Evolutionary conservation across 2,888 invertebrate genomes (phyloP), one percentile per base, ranked within the genome.

Genomic region (Barypeithes pellucidus): DNA sequence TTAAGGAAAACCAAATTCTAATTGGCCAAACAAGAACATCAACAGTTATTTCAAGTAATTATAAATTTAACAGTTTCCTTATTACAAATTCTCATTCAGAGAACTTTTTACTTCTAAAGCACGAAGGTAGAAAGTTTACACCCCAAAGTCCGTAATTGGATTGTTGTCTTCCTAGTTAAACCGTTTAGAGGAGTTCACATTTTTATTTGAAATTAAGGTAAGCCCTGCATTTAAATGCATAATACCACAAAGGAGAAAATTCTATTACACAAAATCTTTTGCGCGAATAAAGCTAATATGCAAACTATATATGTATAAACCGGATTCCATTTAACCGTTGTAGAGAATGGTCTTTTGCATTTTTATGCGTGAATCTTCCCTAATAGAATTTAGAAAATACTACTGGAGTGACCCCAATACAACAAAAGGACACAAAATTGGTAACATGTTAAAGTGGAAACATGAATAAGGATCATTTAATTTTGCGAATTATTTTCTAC

Each of bases 211-310:
- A 60, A 45, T 68, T 33, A 60, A 60, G 39, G 67, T 41, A 50
- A 68, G 24, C 43, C 43, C 41, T 60, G 22, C 60, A 68, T 68
- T 60, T 60, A 68, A 60, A 68, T 68, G 67, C 60, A 68, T 59
- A 68, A 41, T 41, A n/a, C 24, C 41, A 41, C 7, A 24, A 60
- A 8, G 33, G 14, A 24, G 54, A 33, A 57, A 57, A 57, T 57
- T 57, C 33, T 57, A 33, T 57, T 57, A 18, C 14, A n/a, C 16
- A 18, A 33, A 50, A 50, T 50, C 22, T 50, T 50, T 50, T 50
- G 3, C n/a, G 50, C 24, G 50, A 50, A 50, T 50, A n/a, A 20
- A 20, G 47, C 9, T 20, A 47, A 50, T 20, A 22, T 50, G 50
- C n/a, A 50, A 50, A 50, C n/a, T 22, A 24, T 50, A 47, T 50